A percentile compares a stretch with the other conserved stretches of the same genome.
phyloP scores from a whole-genome alignment of 2,113 vertebrate species.

The Xyrauchen texanus region DNA sequence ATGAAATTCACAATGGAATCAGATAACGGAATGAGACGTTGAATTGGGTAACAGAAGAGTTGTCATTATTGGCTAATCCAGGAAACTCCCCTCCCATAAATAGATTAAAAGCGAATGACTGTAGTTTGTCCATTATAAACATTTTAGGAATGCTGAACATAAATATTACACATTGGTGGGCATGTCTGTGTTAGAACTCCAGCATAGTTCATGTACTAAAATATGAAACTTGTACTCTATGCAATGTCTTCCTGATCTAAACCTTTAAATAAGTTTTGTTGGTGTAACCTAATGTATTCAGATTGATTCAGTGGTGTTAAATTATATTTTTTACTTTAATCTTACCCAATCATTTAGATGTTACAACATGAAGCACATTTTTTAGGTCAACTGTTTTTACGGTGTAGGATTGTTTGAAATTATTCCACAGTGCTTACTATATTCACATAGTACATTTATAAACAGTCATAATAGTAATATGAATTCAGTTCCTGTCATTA shows the following conservation, averaged over 20 bases:
- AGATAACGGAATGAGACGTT: not conserved
- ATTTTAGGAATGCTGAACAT: not conserved
- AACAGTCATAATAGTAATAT: not conserved
- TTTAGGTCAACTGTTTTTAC: too few species aligned
- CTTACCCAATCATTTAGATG: too few species aligned
- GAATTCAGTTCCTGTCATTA: not conserved
- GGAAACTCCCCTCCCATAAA: conserved; percentile 5
- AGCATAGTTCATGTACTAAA: not conserved
- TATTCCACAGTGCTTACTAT: too few species aligned
- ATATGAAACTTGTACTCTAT: not conserved
- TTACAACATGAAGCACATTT: too few species aligned
- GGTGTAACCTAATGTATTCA: too few species aligned
- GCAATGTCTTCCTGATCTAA: too few species aligned
- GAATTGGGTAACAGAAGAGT: conserved; percentile 4
- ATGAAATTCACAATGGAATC: not conserved
- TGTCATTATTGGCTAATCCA: conserved; percentile 12
- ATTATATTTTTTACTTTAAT: too few species aligned
- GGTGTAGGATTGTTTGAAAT: too few species aligned
- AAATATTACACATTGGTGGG: not conserved
- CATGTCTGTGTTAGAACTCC: not conserved
- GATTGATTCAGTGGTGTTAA: too few species aligned
- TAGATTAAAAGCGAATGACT: conserved; percentile 14
- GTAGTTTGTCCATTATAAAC: not conserved
- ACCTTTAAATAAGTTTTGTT: too few species aligned
- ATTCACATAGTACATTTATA: too few species aligned